Percentiles rank a stretch among this genome's conserved stretches.
Conservation (phyloP, 2,113 vertebrate species). For the Dendrocopos noguchii region DNA sequence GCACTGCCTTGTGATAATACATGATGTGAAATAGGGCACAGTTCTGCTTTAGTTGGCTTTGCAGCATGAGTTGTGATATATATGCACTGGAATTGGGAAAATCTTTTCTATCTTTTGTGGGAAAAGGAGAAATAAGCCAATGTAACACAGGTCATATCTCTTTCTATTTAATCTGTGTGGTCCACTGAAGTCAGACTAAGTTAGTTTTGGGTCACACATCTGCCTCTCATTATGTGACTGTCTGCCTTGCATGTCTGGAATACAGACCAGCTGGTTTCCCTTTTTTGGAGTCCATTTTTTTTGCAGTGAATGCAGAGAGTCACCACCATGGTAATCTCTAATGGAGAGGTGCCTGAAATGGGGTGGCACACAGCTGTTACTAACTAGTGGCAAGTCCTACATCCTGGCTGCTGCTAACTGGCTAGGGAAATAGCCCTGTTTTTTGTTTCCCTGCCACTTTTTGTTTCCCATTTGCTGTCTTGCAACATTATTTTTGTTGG, state of each 20-base stretch:
- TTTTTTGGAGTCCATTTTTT: background rate
- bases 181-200: background rate
- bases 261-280: background rate
- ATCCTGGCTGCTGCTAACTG: background rate
- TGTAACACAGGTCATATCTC: background rate
- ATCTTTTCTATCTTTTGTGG: background rate
- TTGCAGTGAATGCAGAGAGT: background rate
- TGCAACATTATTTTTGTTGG: background rate
- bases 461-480: background rate
- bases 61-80: background rate
- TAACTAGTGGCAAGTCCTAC: background rate
- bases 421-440: background rate
- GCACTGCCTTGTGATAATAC: background rate
- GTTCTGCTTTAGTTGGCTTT: background rate
- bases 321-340: background rate
- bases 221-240: background rate
- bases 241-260: background rate
- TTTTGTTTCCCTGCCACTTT: rapidly evolving
- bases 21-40: background rate
- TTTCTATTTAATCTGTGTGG: background rate
- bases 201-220: background rate
- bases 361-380: background rate
- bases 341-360: background rate
- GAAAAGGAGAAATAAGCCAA: background rate
- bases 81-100: background rate